These are phyloP conservation scores for Chrysoperla carnea DNA, from an alignment of 1,140 invertebrate species.

Conservation along the genomic window DNA sequence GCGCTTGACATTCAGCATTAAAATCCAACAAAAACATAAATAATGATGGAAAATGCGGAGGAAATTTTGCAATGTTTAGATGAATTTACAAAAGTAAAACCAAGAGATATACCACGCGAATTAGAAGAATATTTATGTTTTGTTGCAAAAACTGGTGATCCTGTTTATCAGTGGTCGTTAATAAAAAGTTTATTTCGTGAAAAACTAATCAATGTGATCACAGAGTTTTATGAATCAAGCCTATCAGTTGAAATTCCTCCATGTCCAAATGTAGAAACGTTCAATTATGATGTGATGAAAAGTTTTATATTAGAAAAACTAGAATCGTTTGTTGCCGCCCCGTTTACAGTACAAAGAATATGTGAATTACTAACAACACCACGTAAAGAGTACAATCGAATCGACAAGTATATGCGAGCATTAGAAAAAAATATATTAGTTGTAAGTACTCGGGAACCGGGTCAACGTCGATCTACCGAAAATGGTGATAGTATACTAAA, in stretches of 20 bases:
- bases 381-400: conserved; percentile 83
- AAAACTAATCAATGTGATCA: conserved; percentile 72
- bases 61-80: conserved; percentile 63
- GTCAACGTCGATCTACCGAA: conserved; percentile 33
- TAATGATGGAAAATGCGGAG: conserved; percentile 65
- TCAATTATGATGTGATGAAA: conserved; percentile 81
- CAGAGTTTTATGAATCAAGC: conserved; percentile 66
- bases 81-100: conserved; percentile 69
- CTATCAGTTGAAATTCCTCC: conserved; percentile 49
- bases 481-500: conserved; percentile 47
- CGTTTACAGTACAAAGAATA: conserved; percentile 90
- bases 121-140: conserved; percentile 79
- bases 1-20: no score
- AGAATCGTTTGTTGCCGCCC: conserved; percentile 72
- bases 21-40: not conserved
- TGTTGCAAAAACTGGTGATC: conserved; percentile 87
- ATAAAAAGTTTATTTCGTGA: conserved; percentile 75
- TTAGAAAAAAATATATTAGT: conserved; percentile 89
- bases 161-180: conserved; percentile 79
- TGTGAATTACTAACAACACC: conserved; percentile 85
- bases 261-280: conserved; percentile 78
- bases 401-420: conserved; percentile 92
- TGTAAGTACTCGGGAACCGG: conserved; percentile 76
- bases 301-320: conserved; percentile 65
- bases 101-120: conserved; percentile 68